Evolutionary conservation across 1,140 invertebrate species (phyloP), one percentile per base, ranked within the genome.

Genomic region (Cherax quadricarinatus): DNA sequence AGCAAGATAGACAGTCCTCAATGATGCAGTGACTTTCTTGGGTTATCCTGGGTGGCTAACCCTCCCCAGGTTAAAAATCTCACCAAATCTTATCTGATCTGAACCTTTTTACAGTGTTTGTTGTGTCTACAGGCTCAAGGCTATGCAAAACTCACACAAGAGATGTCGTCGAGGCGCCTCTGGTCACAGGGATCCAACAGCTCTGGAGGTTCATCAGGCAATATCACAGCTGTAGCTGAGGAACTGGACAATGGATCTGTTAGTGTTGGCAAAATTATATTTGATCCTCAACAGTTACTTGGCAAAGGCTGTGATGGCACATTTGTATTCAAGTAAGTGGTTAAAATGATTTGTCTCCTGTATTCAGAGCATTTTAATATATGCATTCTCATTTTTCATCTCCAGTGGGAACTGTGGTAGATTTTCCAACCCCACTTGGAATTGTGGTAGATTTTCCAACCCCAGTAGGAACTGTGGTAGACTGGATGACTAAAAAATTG

Each of bases 231-330:
- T 93, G 88, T 95, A 9, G 94, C 95, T 14, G 96, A 97, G 91
- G 97, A 97, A 92, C 95, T 97, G 6, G 96, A 97, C 1, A 96
- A 97, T 92, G 98, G 98, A 0, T 95, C 94, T 87, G 96, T 98
- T 10, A 96, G 96, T 93, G 97, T 99, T 86, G 99, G 99, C 1
- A 98, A 98, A 95, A 99, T 99, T 81, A 96, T 96, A 21, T 99
- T 99, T 94, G 96, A 98, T 95, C 97, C 98, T 0, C 96, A 97
- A 88, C 96, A 98, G 94, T 96, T 99, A n/a, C 95, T 99, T 21
- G 99, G 99, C 4, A 99, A 99, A 95, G 99, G 99, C 0, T 99
- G 99, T 95, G 98, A 99, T 95, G 99, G 99, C 90, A 99, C 99
- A 41, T 98, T 99, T 96, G 99, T 99, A 9, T 99, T 98, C 95